These are phyloP conservation scores for Tenebrosternarchus preto DNA, from an alignment of 2,113 vertebrate species.

Conservation along the genomic window DNA sequence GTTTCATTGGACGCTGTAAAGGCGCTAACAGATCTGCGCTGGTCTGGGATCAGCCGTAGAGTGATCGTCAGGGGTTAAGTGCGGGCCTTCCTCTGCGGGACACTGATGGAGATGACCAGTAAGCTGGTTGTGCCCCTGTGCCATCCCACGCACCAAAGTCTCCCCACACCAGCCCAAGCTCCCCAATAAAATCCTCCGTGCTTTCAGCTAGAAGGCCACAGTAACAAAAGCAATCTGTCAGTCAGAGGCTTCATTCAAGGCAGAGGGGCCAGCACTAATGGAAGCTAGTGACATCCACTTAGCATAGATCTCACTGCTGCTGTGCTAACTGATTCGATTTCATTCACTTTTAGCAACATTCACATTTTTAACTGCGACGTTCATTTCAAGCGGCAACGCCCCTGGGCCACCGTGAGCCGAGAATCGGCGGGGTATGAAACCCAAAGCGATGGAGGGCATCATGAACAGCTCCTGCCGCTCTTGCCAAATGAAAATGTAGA, in stretches of 20 bases:
- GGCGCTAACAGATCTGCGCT: conserved; percentile 47
- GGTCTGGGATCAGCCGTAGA: conserved; percentile 44
- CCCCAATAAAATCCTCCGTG: conserved; percentile 36
- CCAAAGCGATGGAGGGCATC: conserved; percentile 81
- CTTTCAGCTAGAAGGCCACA: background rate
- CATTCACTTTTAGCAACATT: background rate
- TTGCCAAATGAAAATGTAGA: conserved; percentile 89
- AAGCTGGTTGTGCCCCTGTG: conserved; percentile 1
- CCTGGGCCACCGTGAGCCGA: conserved; percentile 57
- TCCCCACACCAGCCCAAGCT: conserved; percentile 13
- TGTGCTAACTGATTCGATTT: background rate
- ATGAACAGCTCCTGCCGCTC: conserved; percentile 81
- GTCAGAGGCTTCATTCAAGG: background rate
- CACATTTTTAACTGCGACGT: background rate
- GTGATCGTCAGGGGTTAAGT: conserved; percentile 39
- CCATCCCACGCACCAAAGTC: background rate
- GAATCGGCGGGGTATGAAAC: conserved; percentile 79
- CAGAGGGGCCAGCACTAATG: background rate
- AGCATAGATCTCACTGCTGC: background rate
- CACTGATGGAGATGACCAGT: conserved; percentile 1
- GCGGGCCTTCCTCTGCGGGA: conserved; percentile 31
- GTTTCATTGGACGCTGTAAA: conserved; percentile 51
- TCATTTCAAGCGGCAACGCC: conserved; percentile 39
- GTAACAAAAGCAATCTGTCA: conserved; percentile 56
- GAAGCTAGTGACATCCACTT: background rate